These are phyloP conservation scores for Cnemophilus loriae DNA, from an alignment of 2,113 vertebrate species.

Conservation along the genomic window DNA sequence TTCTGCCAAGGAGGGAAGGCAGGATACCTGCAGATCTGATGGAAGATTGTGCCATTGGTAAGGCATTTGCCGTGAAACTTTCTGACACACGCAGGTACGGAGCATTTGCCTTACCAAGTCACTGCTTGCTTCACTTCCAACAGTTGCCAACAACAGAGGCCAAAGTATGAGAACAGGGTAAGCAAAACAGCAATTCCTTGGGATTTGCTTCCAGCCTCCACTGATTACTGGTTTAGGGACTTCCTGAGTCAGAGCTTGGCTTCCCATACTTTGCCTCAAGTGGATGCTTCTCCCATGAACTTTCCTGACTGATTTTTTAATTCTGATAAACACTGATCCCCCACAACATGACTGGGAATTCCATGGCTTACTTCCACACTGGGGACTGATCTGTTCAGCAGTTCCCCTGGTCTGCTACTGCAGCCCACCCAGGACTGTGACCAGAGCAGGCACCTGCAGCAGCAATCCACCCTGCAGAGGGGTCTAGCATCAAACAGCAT, in stretches of 20 bases:
- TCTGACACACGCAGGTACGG: neutral
- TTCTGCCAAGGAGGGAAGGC: neutral
- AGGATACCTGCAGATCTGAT: neutral
- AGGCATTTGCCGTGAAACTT: neutral
- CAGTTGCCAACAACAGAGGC: neutral
- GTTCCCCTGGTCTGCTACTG: accelerated
- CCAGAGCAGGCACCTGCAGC: neutral
- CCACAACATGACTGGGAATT: neutral
- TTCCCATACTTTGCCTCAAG: neutral
- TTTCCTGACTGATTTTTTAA: neutral
- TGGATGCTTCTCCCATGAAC: neutral
- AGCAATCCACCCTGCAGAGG: neutral
- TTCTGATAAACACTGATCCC: neutral
- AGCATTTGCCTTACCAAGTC: neutral
- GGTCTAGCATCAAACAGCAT: neutral
- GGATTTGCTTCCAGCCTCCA: neutral
- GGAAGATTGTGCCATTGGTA: neutral
- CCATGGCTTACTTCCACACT: accelerated
- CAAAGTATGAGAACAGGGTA: neutral
- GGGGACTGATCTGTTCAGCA: neutral
- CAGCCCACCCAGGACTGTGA: neutral
- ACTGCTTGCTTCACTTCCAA: neutral
- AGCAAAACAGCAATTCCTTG: neutral
- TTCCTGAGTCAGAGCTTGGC: neutral
- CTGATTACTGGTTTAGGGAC: neutral